A percentile compares a stretch with the other conserved stretches of the same genome.
These are phyloP conservation scores for Heliconius ethilla DNA, from an alignment of 2,888 invertebrate genomes.

Conservation along the genomic window DNA sequence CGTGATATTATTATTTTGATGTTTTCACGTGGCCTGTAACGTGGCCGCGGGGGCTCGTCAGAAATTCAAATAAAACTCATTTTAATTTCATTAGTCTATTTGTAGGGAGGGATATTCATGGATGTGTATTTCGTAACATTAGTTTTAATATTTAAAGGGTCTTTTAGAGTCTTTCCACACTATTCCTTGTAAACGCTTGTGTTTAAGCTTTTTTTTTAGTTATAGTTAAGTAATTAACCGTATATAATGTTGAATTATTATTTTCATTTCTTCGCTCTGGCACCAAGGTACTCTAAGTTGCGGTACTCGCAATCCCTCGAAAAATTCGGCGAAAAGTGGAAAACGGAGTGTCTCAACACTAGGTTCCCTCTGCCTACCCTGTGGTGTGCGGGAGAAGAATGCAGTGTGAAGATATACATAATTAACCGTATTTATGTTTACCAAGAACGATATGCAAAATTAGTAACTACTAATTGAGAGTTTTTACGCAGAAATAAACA, in stretches of 20 bases:
- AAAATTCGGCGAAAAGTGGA: too few relatives aligned
- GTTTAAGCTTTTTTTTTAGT: background rate
- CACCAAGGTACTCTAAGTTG: too few relatives aligned
- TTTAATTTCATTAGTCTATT: conserved; percentile 64
- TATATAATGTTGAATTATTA: background rate
- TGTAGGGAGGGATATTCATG: conserved; percentile 56
- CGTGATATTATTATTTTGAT: conserved; percentile 58
- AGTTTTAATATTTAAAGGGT: conserved; percentile 53
- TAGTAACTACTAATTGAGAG: background rate
- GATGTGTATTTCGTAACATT: conserved; percentile 53
- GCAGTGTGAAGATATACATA: too few relatives aligned
- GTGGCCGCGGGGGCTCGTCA: conserved; percentile 54
- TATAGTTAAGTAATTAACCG: background rate
- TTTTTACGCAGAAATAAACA: background rate
- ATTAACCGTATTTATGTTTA: background rate
- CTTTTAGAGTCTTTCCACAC: conserved; percentile 32
- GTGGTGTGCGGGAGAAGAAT: too few relatives aligned
- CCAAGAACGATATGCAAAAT: background rate
- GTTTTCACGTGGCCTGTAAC: conserved; percentile 64
- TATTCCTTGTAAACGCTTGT: background rate
- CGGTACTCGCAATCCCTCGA: too few relatives aligned
- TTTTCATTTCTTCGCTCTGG: too few relatives aligned
- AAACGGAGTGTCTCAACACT: too few relatives aligned
- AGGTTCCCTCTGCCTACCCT: too few relatives aligned
- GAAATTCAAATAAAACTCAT: conserved; percentile 65